phyloP scores from a whole-genome alignment of 2,113 vertebrate species.

The Nicator chloris region DNA sequence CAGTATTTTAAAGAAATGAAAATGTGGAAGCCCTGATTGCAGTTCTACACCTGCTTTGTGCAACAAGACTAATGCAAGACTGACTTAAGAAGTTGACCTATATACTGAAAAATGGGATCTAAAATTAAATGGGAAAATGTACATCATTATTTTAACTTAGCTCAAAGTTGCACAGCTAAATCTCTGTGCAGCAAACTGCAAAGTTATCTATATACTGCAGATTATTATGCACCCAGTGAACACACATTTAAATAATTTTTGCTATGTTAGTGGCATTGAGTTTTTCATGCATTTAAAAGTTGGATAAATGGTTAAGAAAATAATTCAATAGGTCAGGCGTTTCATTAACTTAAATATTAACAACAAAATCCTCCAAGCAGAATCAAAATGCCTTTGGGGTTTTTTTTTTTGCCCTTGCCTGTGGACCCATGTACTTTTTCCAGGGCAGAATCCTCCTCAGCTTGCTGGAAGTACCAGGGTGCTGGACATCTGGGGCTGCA shows the following conservation, averaged over 20 bases:
- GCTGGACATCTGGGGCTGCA: not conserved
- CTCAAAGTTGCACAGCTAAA: slow-evolving; percentile 39
- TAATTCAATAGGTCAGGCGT: slow-evolving; percentile 19
- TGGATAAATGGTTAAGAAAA: slow-evolving; percentile 35
- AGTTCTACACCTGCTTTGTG: not conserved
- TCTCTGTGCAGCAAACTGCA: slow-evolving; percentile 25
- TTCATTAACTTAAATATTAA: slow-evolving; percentile 40
- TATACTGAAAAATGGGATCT: slow-evolving; percentile 42
- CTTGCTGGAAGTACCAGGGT: not conserved
- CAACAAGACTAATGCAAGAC: not conserved
- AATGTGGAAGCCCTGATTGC: not conserved
- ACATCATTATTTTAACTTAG: slow-evolving; percentile 52
- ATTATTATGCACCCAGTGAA: slow-evolving; percentile 32
- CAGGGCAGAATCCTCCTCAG: not conserved
- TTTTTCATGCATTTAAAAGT: slow-evolving; percentile 39
- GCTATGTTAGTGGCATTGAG: not conserved
- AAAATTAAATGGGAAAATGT: slow-evolving; percentile 47
- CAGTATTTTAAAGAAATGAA: not conserved
- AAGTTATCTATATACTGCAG: slow-evolving; percentile 16
- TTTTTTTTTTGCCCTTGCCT: not conserved
- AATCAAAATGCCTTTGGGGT: not conserved
- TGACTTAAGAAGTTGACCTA: slow-evolving; percentile 19
- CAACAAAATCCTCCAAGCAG: not conserved
- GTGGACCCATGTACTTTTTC: not conserved
- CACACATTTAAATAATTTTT: slow-evolving; percentile 8